Evolutionary conservation across 1,140 invertebrate genomes (phyloP).

Genomic region (Aphaenogaster ashmeadi): DNA sequence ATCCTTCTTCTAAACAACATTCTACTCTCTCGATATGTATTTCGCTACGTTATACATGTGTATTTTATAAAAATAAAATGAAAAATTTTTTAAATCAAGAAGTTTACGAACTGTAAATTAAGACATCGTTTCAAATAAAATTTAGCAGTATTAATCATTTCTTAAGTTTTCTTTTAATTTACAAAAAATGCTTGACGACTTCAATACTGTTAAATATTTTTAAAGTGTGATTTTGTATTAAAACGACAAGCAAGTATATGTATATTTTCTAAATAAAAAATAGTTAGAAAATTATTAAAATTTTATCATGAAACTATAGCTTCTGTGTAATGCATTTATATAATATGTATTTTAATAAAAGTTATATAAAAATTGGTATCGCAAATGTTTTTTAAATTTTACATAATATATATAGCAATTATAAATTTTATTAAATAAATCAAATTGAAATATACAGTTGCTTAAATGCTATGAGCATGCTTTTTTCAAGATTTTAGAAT

Average conservation of each 20-base stretch:
- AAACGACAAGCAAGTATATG: neutral
- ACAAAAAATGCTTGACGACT: neutral
- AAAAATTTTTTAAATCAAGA: neutral
- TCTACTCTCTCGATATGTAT: slow-evolving; percentile 14
- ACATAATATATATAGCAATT: neutral
- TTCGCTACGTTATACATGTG: neutral
- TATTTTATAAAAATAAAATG: neutral
- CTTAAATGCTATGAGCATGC: neutral
- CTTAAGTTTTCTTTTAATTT: neutral
- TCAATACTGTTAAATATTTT: neutral
- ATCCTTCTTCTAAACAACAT: slow-evolving; percentile 47
- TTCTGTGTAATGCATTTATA: too few species aligned
- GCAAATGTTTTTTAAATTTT: neutral
- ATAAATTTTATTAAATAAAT: neutral
- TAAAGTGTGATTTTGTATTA: neutral
- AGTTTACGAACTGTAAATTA: neutral
- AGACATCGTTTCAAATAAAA: neutral
- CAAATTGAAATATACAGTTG: neutral
- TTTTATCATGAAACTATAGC: too few species aligned
- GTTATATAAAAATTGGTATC: too few species aligned
- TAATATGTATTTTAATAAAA: too few species aligned
- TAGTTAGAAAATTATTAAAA: neutral
- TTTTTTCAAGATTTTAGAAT: neutral
- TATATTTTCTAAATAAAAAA: neutral
- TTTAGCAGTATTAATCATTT: neutral